Base-by-base conservation (phyloP, 1,140 invertebrate genomes). In the Cotesia vestalis region DNA sequence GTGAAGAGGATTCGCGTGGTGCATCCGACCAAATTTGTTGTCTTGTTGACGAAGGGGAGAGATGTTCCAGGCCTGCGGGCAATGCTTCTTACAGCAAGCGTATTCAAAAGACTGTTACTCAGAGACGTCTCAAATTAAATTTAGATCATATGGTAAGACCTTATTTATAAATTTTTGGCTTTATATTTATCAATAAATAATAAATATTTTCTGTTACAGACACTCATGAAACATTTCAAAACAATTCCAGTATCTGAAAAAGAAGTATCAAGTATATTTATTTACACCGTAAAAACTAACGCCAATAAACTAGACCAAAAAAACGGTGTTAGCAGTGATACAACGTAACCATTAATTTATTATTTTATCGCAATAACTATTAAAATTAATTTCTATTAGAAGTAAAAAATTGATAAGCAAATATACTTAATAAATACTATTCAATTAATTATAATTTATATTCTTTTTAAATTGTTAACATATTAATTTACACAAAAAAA, bases 41-140 rank as follows among this genome's bases (percentile, higher is more conserved):
- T 88, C 89, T 98, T 70, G 91, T 98, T 77, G 96, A 98, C 86
- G 94, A 96, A 80, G 91, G 91, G 73, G 92, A 94, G 69, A 89
- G 95, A 69, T 99, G 97, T 87, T 89, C 90, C 73, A 90, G 94
- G 79, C 89, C 92, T 60, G 96, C 97, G 76, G 96, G 97, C 63
- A 98, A 98, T 89, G 97, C 97, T 72, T 95, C 95, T 53, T 99
- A 98, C 86, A 97, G 95, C 85, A 98, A 98, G 84, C 90, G 96
- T 75, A 96, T 99, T 78, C 96, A 98, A 85, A 98, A 97, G 85
- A 98, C 94, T 71, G 96, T 98, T n/a, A 92, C 94, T 64, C 95
- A 98, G 80, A 91, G 95, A 76, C 92, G 95, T 80, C 90, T 98
- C 1, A 96, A 96, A 83, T 91, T 98, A 11, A 93, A 92, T 83